Base-by-base conservation (phyloP, 1,140 invertebrate species). In the Rhyzopertha dominica region DNA sequence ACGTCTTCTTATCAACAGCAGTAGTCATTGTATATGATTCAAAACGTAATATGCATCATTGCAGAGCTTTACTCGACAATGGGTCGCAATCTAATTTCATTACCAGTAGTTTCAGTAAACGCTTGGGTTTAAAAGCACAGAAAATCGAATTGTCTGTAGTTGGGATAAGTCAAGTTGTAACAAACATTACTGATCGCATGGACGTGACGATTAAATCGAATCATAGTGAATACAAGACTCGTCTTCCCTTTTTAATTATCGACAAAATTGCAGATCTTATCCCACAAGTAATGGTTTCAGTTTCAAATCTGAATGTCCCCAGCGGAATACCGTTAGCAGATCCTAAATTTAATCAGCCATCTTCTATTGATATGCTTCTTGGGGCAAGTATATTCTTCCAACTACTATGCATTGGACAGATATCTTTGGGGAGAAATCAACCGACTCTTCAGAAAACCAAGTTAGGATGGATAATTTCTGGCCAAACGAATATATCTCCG, bases 401-500 rank as follows among this genome's bases (percentile, higher is more conserved):
- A 5, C 20, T 65, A 28, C 26, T 63, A 1, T 49, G 49, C 17
- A 40, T 41, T 9, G 53, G 53, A 9, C 34, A 52, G 36, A 50
- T 57, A 13, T 52, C 53, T 28, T 35, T 51, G n/a, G 51, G 42
- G 13, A 34, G 26, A 13, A 43, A 47, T 18, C 30, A 52, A n/a
- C 58, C 53, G 2, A 51, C 34, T 19, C 12, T 63, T 5, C 59
- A 60, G 20, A 56, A 64, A 51, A 61, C 53, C 2, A 24, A 56
- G 29, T 40, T 66, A 7, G 60, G 55, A 5, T 64, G 57, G 59
- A 45, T 56, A 18, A 31, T 57, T 26, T 23, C 37, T 7, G 45
- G 38, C 2, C 12, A n/a, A n/a, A n/a, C n/a, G n/a, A n/a, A n/a
- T n/a, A n/a, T n/a, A n/a, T n/a, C n/a, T n/a, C n/a, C n/a, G n/a